phyloP scores from a whole-genome alignment of 53 echinoderm and acorn worm genomes.

The Temnopleurus reevesii region DNA sequence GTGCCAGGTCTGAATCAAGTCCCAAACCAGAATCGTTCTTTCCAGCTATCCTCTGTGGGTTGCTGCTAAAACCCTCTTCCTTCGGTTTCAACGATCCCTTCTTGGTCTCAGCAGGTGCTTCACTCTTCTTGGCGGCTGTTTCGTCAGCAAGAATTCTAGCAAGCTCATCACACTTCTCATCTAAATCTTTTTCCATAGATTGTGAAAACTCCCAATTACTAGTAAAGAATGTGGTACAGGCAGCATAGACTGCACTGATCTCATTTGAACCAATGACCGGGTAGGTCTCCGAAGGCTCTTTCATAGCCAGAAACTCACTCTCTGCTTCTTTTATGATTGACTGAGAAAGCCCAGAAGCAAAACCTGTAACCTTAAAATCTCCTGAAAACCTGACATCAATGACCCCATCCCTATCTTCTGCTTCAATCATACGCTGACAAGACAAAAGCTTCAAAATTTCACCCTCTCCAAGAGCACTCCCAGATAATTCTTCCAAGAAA shows the following conservation, averaged over 20 bases:
- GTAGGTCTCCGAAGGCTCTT: constrained; percentile 7
- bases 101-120: background rate
- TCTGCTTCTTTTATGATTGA: constrained; percentile 47
- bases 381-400: background rate
- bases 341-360: constrained; percentile 30
- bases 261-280: constrained; percentile 16
- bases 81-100: constrained; percentile 4
- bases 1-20: constrained; percentile 66
- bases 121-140: constrained; percentile 30
- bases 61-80: background rate
- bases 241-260: constrained; percentile 43
- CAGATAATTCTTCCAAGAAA: constrained; percentile 11
- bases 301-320: constrained; percentile 47
- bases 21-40: constrained; percentile 54
- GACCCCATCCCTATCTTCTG: constrained; percentile 36
- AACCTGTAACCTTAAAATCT: background rate
- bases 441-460: constrained; percentile 12
- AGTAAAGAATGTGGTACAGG: constrained; percentile 51
- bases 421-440: constrained; percentile 52
- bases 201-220: constrained; percentile 56
- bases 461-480: background rate
- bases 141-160: constrained; percentile 49
- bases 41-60: background rate
- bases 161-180: constrained; percentile 35
- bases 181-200: constrained; percentile 39